Percentiles rank a stretch among this genome's conserved stretches.
phyloP scores from a whole-genome alignment of 2,113 vertebrate genomes.

The Acanthisitta chloris region DNA sequence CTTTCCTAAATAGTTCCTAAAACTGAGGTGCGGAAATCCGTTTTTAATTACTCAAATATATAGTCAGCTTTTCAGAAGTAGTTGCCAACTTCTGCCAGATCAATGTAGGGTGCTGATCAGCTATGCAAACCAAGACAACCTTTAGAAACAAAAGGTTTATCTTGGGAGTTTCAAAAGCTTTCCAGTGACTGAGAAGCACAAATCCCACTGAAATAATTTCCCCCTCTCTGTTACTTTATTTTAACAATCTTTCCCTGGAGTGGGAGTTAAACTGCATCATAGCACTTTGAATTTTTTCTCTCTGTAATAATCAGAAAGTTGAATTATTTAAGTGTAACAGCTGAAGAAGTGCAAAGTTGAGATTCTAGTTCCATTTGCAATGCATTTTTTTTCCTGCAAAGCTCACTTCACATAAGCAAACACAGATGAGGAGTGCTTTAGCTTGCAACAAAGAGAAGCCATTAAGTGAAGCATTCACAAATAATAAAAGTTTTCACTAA shows the following conservation, averaged over 20 bases:
- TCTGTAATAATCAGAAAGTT: neutral
- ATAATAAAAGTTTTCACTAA: neutral
- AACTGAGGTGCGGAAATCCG: neutral
- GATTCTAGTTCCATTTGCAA: neutral
- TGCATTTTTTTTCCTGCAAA: neutral
- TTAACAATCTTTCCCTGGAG: neutral
- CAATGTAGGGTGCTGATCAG: neutral
- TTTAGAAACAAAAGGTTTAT: neutral
- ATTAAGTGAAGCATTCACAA: neutral
- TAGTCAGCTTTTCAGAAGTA: neutral
- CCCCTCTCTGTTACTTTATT: neutral
- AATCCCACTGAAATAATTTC: neutral
- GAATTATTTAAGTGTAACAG: neutral
- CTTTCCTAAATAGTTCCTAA: neutral
- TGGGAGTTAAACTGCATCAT: neutral
- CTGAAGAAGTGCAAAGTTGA: neutral
- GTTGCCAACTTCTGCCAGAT: neutral
- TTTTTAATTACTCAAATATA: neutral
- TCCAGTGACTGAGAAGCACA: neutral
- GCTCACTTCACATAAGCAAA: neutral
- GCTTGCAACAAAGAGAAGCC: neutral
- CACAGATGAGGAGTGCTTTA: neutral
- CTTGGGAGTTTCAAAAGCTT: neutral
- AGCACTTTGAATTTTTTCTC: neutral
- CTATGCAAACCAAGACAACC: neutral